These are phyloP conservation scores for Aspidoscelis tigris DNA, from an alignment of 2,113 vertebrate genomes.

Conservation along the genomic window DNA sequence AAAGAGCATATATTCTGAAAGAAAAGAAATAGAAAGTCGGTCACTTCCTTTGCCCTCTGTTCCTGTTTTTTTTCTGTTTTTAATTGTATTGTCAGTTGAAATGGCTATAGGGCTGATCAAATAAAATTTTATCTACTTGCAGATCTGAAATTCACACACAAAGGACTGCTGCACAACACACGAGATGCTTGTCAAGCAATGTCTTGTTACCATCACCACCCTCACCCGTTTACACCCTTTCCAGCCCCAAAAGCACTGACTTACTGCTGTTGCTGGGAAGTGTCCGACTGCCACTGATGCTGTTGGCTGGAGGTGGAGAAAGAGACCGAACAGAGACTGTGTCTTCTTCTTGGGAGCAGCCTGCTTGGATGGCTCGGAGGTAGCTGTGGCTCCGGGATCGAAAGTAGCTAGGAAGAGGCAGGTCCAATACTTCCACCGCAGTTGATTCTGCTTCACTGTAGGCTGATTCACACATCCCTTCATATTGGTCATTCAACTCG, in stretches of 20 bases:
- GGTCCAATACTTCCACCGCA: constrained; percentile 86
- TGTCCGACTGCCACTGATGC: constrained; percentile 89
- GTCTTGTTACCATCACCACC: background rate
- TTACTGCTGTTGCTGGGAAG: constrained; percentile 94
- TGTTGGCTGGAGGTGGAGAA: constrained; percentile 87
- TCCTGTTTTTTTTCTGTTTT: too few relatives aligned
- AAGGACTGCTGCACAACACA: too few relatives aligned
- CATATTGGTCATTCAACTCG: constrained; percentile 89
- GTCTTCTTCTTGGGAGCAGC: constrained; percentile 98
- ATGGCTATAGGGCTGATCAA: too few relatives aligned
- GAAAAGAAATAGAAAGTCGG: too few relatives aligned
- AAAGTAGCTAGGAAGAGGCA: constrained; percentile 95
- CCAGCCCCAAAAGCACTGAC: constrained; percentile 56
- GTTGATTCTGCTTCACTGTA: constrained; percentile 91
- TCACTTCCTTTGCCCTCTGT: too few relatives aligned
- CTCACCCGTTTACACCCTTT: background rate
- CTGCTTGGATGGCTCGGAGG: constrained; percentile 98
- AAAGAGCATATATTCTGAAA: too few relatives aligned
- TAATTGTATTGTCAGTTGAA: too few relatives aligned
- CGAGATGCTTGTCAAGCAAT: background rate
- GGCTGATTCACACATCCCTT: constrained; percentile 87
- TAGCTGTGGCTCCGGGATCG: constrained; percentile 99
- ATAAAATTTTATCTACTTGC: too few relatives aligned
- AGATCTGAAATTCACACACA: too few relatives aligned
- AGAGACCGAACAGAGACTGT: constrained; percentile 90